A percentile compares a stretch with the other conserved stretches of the same genome.
Evolutionary conservation across 2,888 invertebrate species (phyloP).

Genomic region (Anarsia innoxiella): DNA sequence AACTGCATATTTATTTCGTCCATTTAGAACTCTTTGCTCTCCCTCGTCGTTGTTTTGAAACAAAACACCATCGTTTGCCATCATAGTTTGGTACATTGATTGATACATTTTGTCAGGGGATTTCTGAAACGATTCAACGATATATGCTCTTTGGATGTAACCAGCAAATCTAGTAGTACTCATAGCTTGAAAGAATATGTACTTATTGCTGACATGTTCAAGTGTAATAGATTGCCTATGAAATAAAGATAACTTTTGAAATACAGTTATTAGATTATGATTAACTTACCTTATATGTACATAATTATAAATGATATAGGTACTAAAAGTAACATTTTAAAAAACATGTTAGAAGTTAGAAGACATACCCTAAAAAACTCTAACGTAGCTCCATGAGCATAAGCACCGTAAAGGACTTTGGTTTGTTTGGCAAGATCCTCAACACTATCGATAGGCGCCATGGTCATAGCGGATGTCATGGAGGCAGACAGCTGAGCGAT

Average conservation of each 20-base stretch:
- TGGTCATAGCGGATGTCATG: constrained; percentile 89
- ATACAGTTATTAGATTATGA: too few relatives aligned
- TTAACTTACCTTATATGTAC: too few relatives aligned
- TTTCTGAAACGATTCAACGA: constrained; percentile 57
- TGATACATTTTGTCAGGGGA: constrained; percentile 91
- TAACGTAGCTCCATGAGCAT: constrained; percentile 88
- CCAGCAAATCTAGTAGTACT: too few relatives aligned
- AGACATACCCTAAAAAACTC: constrained; percentile 88
- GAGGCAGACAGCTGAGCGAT: constrained; percentile 96
- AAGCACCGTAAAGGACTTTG: constrained; percentile 93
- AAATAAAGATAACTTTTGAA: too few relatives aligned
- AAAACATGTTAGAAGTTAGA: too few relatives aligned
- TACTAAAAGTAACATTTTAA: too few relatives aligned
- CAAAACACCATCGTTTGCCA: constrained; percentile 80
- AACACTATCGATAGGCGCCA: constrained; percentile 89
- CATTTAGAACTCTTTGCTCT: constrained; percentile 81
- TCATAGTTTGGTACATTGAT: constrained; percentile 94
- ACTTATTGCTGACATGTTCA: too few relatives aligned
- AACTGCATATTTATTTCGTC: constrained; percentile 84
- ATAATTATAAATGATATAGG: too few relatives aligned
- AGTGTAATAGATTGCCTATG: too few relatives aligned
- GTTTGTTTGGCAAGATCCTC: constrained; percentile 94
- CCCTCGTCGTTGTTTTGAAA: constrained; percentile 89
- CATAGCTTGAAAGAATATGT: too few relatives aligned
- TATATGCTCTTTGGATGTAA: too few relatives aligned